Conservation (phyloP, 2,797 vertebrate species). For the Dromococcyx pavoninus region DNA sequence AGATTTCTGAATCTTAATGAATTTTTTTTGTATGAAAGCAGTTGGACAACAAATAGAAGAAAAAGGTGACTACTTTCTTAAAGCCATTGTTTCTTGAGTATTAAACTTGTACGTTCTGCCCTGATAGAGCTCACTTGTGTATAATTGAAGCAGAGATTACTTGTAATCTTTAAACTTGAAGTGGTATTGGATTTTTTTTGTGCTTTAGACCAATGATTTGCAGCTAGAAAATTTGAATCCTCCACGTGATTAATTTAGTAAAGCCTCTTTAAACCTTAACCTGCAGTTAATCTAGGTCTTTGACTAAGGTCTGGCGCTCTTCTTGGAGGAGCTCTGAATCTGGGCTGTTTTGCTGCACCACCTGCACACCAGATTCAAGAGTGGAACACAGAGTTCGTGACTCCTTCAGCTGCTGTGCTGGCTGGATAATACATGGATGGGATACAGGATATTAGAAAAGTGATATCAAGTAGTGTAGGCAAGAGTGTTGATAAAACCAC, state of each 20-base stretch:
- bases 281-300: conserved; percentile 44
- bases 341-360: not conserved
- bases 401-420: not conserved
- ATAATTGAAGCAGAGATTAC: not conserved
- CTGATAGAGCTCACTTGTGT: not conserved
- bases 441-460: conserved; percentile 52
- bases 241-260: conserved; percentile 25
- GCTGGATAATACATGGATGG: not conserved
- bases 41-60: not conserved
- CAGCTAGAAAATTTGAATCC: conserved; percentile 23
- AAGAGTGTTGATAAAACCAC: conserved; percentile 25
- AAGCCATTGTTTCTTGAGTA: not conserved
- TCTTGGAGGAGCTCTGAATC: not conserved
- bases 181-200: not conserved
- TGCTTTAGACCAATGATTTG: not conserved
- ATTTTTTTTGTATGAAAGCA: not conserved
- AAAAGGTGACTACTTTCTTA: not conserved
- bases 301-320: not conserved
- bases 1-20: not conserved
- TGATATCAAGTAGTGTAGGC: not conserved
- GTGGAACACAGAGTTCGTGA: not conserved
- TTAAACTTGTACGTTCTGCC: not conserved
- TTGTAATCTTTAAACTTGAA: not conserved
- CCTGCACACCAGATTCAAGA: conserved; percentile 2
- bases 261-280: conserved; percentile 58